Evolutionary conservation across 2,888 invertebrate genomes (phyloP).

Genomic region (Barypeithes pellucidus): DNA sequence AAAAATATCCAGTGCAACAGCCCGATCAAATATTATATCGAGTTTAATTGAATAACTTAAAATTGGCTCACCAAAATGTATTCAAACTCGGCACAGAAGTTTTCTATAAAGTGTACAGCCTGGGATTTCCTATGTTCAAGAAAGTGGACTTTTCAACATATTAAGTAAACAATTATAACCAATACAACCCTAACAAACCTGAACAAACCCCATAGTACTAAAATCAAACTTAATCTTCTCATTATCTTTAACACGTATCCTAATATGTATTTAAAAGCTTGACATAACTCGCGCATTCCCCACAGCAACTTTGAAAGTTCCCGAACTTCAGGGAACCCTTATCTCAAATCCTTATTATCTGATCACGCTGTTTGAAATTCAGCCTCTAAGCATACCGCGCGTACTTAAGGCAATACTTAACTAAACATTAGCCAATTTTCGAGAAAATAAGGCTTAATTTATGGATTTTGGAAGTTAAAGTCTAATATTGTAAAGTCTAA

Average conservation of each 20-base stretch:
- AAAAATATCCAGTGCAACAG: no score
- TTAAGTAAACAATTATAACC: no score
- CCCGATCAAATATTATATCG: no score
- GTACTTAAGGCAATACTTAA: constrained; percentile 43
- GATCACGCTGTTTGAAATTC: constrained; percentile 13
- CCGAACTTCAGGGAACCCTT: constrained; percentile 14
- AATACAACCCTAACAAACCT: no score
- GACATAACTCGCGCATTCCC: constrained; percentile 22
- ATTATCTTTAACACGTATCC: constrained; percentile 15
- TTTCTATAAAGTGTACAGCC: no score
- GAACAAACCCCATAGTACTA: no score
- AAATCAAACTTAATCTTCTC: not conserved
- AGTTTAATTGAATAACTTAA: no score
- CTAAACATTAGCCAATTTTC: constrained; percentile 39
- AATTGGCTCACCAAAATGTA: no score
- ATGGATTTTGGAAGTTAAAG: constrained; percentile 24
- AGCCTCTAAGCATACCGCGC: constrained; percentile 38
- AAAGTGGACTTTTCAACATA: no score
- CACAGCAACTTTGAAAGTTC: constrained; percentile 22
- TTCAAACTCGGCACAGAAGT: no score
- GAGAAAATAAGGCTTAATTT: constrained; percentile 31
- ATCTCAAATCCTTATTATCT: constrained; percentile 44
- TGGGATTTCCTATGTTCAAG: no score
- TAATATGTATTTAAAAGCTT: constrained; percentile 20
- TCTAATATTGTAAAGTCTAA: constrained; percentile 26